Evolutionary conservation across 2,888 invertebrate species (phyloP).

Genomic region (Drosophila histrio): DNA sequence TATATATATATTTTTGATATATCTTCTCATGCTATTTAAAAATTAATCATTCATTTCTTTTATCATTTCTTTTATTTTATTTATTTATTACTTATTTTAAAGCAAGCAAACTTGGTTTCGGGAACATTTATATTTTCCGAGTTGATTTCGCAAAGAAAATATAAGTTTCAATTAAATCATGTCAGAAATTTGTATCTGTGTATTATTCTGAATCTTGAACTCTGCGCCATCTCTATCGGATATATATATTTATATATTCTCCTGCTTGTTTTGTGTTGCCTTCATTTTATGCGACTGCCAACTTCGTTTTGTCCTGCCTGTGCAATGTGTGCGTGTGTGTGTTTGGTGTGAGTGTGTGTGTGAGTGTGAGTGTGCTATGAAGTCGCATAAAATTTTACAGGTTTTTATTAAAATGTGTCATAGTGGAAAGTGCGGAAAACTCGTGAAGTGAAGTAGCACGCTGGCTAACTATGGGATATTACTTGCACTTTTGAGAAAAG

Average conservation of each 20-base stretch:
- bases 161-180: background rate
- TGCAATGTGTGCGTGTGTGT: slow-evolving; percentile 1
- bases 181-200: slow-evolving; percentile 35
- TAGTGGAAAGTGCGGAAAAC: slow-evolving; percentile 16
- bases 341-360: slow-evolving; percentile 6
- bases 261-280: slow-evolving; percentile 22
- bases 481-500: slow-evolving; percentile 61
- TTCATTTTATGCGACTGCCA: slow-evolving; percentile 58
- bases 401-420: slow-evolving; percentile 72
- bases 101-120: no score
- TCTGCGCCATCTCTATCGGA: slow-evolving; percentile 24
- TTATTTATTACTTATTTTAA: no score
- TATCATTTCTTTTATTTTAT: no score
- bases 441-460: slow-evolving; percentile 10
- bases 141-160: no score
- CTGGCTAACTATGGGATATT: slow-evolving; percentile 48
- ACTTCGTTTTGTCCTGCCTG: slow-evolving; percentile 12
- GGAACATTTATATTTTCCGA: no score
- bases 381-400: slow-evolving; percentile 67
- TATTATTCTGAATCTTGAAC: slow-evolving; percentile 19
- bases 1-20: no score
- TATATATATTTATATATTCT: slow-evolving; percentile 26
- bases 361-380: slow-evolving; percentile 19
- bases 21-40: no score
- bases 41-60: no score